Percentiles rank a stretch among this genome's conserved stretches.
Conservation (phyloP, 2,113 vertebrate species). For the Platichthys flesus region DNA sequence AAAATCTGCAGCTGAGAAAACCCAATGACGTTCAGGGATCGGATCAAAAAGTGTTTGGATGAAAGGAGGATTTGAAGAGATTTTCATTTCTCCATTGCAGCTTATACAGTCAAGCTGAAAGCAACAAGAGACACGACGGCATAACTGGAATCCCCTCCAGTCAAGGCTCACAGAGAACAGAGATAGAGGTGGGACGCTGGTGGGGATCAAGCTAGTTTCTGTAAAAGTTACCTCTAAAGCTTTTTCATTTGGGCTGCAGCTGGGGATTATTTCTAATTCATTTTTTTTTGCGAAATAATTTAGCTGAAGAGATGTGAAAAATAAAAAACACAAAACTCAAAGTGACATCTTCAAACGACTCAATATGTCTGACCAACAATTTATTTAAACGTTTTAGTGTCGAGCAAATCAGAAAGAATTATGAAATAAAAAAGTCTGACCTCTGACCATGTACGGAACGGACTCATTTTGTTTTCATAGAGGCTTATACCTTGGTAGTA, state of each 20-base stretch:
- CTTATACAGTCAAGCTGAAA: slow-evolving; percentile 1
- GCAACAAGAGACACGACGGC: background rate
- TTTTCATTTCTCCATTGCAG: slow-evolving; percentile 14
- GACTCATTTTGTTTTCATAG: slow-evolving; percentile 22
- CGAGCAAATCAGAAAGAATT: background rate
- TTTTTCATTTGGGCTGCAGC: background rate
- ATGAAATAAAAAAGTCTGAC: background rate
- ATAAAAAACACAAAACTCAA: background rate
- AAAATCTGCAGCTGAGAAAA: slow-evolving; percentile 21
- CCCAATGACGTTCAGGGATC: slow-evolving; percentile 10
- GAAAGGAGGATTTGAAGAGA: background rate
- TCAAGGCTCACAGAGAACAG: slow-evolving; percentile 21
- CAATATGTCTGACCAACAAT: background rate
- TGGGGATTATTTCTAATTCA: too few species aligned
- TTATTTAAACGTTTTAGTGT: background rate
- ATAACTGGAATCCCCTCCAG: background rate
- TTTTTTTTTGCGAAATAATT: background rate
- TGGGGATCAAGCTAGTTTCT: background rate
- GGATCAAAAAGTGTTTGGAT: slow-evolving; percentile 4
- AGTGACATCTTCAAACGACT: background rate
- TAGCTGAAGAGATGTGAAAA: background rate
- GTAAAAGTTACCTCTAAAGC: background rate
- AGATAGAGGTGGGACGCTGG: background rate
- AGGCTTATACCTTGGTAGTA: slow-evolving; percentile 27
- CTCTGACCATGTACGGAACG: background rate